These are phyloP conservation scores for Gnatocerus cornutus DNA, from an alignment of 2,888 invertebrate species.

Conservation along the genomic window DNA sequence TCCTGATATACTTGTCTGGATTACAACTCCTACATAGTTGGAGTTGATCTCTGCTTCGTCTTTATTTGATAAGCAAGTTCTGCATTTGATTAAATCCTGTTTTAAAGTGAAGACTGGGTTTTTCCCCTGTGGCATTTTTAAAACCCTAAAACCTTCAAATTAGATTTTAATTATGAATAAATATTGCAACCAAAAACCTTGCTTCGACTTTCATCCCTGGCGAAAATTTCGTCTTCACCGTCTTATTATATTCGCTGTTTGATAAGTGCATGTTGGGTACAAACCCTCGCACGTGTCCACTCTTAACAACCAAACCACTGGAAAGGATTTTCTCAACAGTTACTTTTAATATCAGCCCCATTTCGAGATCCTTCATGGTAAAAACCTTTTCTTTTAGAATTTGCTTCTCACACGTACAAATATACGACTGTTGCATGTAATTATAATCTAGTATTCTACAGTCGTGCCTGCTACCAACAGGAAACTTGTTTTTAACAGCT, in stretches of 20 bases:
- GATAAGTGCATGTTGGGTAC: constrained; percentile 76
- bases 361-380: constrained; percentile 70
- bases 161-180: not conserved
- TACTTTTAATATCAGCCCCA: constrained; percentile 75
- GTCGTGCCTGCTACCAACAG: constrained; percentile 70
- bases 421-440: constrained; percentile 77
- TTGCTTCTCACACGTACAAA: constrained; percentile 78
- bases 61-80: constrained; percentile 73
- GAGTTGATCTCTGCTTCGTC: constrained; percentile 73
- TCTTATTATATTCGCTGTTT: constrained; percentile 69
- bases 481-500: constrained; percentile 72
- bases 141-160: constrained; percentile 69
- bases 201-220: constrained; percentile 75
- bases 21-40: constrained; percentile 75
- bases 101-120: constrained; percentile 79
- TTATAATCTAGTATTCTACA: constrained; percentile 80
- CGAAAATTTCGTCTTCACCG: constrained; percentile 73
- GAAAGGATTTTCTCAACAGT: constrained; percentile 72
- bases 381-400: constrained; percentile 76
- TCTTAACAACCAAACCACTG: constrained; percentile 71
- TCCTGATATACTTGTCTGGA: constrained; percentile 71
- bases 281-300: constrained; percentile 75
- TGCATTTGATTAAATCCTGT: constrained; percentile 75
- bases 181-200: constrained; percentile 67
- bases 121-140: constrained; percentile 70